Conservation (phyloP, 2,113 vertebrate species). For the Melanostigma gelatinosum region DNA sequence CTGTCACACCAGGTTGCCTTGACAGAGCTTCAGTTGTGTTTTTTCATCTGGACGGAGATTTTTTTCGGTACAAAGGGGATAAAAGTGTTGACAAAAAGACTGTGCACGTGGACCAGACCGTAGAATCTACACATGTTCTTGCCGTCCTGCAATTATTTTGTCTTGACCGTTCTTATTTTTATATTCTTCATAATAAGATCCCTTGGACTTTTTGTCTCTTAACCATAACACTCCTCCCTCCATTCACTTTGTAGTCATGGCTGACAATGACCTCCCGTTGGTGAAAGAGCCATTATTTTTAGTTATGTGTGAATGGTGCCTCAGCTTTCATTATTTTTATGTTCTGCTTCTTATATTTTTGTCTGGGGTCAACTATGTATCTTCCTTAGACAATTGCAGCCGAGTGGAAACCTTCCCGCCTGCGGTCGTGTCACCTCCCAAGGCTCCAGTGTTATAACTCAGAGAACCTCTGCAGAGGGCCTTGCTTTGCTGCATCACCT, state of each 20-base stretch:
- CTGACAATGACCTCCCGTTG: conserved; percentile 39
- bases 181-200: conserved; percentile 1
- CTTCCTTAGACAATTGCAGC: conserved; percentile 61
- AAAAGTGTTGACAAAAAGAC: background rate
- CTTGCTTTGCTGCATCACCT: conserved; percentile 65
- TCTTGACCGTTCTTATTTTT: conserved; percentile 10
- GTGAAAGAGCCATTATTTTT: conserved; percentile 50
- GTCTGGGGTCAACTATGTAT: conserved; percentile 56
- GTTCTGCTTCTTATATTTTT: conserved; percentile 46
- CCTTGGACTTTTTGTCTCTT: conserved; percentile 14
- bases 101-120: background rate
- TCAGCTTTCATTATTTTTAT: conserved; percentile 61
- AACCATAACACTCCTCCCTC: background rate
- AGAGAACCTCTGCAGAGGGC: conserved; percentile 48
- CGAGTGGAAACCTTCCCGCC: conserved; percentile 55
- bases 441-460: conserved; percentile 64
- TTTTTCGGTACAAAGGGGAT: too few species aligned
- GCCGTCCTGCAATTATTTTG: background rate
- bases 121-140: background rate
- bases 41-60: background rate
- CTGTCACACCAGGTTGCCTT: background rate
- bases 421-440: conserved; percentile 55
- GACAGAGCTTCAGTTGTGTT: background rate
- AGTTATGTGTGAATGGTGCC: conserved; percentile 48
- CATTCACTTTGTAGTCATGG: conserved; percentile 6